phyloP scores from a whole-genome alignment of 1,140 invertebrate genomes.

The Drosophila lacertosa region DNA sequence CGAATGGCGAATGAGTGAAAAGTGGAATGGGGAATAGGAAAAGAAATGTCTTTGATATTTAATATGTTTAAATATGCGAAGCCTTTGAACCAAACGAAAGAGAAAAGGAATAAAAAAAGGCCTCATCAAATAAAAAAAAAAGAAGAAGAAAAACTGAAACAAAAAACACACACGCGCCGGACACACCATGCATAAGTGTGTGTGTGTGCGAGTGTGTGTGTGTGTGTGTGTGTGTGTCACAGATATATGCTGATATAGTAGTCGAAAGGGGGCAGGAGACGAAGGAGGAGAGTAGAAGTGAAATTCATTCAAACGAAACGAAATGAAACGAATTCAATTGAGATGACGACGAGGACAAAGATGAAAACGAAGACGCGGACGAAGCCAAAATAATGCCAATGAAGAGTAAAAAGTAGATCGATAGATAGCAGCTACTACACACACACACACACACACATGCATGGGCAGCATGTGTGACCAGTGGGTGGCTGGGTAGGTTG shows the following conservation, averaged over 20 bases:
- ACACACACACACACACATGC: slow-evolving; percentile 37
- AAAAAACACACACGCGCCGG: slow-evolving; percentile 37
- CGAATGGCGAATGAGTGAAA: slow-evolving; percentile 6
- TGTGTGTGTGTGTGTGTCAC: slow-evolving; percentile 7
- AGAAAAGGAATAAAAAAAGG: too few relatives aligned
- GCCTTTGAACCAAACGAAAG: slow-evolving; percentile 58
- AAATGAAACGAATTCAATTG: slow-evolving; percentile 82
- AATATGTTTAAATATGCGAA: slow-evolving; percentile 81
- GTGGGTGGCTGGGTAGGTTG: background rate
- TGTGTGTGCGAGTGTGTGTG: background rate
- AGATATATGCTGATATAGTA: slow-evolving; percentile 61
- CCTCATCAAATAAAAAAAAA: slow-evolving; percentile 34
- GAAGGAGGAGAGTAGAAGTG: slow-evolving; percentile 36
- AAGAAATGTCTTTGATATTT: slow-evolving; percentile 75
- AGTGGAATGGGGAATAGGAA: background rate
- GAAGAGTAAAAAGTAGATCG: slow-evolving; percentile 79
- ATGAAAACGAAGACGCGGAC: slow-evolving; percentile 31
- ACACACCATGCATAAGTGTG: slow-evolving; percentile 3
- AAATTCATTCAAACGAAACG: slow-evolving; percentile 82
- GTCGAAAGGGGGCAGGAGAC: slow-evolving; percentile 25
- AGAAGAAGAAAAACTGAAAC: slow-evolving; percentile 36
- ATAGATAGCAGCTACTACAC: slow-evolving; percentile 65
- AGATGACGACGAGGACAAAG: slow-evolving; percentile 45
- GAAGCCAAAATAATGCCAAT: slow-evolving; percentile 73
- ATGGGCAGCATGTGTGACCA: slow-evolving; percentile 54